These are phyloP conservation scores for Oreortyx pictus DNA, from an alignment of 2,797 vertebrate genomes.

Conservation along the genomic window DNA sequence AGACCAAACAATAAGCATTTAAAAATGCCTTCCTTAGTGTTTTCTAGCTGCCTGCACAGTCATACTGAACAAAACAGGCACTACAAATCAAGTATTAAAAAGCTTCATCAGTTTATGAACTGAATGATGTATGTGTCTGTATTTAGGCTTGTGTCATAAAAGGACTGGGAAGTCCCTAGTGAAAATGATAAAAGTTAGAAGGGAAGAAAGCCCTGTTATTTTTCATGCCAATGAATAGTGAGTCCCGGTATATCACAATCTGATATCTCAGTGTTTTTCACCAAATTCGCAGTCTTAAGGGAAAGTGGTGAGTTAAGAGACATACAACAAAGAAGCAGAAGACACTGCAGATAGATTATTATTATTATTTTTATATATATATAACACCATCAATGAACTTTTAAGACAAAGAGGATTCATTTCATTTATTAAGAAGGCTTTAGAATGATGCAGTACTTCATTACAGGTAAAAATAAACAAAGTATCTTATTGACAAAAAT, in stretches of 20 bases:
- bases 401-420: neutral
- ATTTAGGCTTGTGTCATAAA: neutral
- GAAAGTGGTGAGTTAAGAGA: neutral
- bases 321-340: neutral
- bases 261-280: neutral
- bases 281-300: neutral
- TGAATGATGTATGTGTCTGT: neutral
- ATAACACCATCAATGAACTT: neutral
- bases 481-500: neutral
- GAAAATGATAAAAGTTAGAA: neutral
- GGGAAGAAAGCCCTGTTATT: neutral
- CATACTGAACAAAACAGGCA: neutral
- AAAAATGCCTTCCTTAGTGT: neutral
- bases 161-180: neutral
- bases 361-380: too few relatives aligned
- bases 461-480: neutral
- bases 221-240: neutral
- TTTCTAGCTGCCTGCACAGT: neutral
- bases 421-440: neutral
- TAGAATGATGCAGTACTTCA: neutral
- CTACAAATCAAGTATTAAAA: neutral
- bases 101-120: neutral
- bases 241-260: neutral
- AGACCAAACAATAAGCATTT: slow-evolving; percentile 1
- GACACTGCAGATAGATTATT: neutral